phyloP scores from a whole-genome alignment of 2,797 vertebrate species.

The Tenualosa ilisha region DNA sequence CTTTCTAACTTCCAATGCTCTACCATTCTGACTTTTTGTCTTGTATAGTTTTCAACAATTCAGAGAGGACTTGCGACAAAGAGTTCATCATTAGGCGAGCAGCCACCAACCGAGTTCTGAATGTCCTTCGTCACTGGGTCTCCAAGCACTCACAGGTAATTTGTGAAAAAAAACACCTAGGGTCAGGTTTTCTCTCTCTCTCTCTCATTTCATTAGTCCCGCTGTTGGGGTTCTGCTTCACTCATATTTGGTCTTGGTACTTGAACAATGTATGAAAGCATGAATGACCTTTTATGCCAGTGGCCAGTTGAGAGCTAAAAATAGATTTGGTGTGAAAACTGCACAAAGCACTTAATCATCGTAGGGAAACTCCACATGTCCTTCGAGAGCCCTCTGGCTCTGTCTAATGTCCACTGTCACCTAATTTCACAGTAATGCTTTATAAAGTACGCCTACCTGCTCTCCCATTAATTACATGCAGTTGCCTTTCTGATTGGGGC shows the following conservation, averaged over 20 bases:
- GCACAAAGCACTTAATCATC: background rate
- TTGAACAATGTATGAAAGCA: background rate
- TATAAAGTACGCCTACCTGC: background rate
- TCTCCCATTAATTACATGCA: background rate
- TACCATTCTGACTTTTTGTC: conserved; percentile 2
- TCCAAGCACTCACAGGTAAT: conserved; percentile 95
- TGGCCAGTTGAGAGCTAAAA: background rate
- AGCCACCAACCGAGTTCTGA: conserved; percentile 94
- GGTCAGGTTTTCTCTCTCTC: background rate
- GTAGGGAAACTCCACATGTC: background rate
- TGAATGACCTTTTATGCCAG: conserved; percentile 9
- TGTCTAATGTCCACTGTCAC: background rate
- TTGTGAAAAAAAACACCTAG: conserved; percentile 36
- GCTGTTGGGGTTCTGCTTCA: background rate
- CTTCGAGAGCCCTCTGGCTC: background rate
- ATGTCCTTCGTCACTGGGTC: conserved; percentile 96
- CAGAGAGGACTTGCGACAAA: conserved; percentile 92
- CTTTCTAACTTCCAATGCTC: background rate
- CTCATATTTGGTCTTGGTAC: background rate
- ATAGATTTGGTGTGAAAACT: background rate
- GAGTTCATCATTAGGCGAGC: conserved; percentile 97
- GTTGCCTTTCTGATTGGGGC: background rate
- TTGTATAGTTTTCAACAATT: conserved; percentile 85
- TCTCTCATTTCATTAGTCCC: background rate
- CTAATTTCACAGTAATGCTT: background rate